Evolutionary conservation across 2,888 invertebrate genomes (phyloP), one percentile per base, ranked within the genome.

Genomic region (Pediacus dermestoides): DNA sequence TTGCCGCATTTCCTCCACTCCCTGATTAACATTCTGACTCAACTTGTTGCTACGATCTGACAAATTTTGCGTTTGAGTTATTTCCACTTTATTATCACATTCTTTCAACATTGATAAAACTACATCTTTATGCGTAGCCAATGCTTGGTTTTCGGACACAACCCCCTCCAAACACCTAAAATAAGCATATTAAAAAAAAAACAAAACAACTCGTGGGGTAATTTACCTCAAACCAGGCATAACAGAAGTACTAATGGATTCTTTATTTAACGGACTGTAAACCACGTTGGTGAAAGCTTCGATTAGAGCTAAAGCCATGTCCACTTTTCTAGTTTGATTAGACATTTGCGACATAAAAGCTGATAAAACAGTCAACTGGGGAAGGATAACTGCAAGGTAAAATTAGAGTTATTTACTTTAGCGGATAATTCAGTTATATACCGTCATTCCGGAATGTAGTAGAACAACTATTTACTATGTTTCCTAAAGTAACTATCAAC

Each of bases 241-340:
- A 22, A 78, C 60, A 10, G 68, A 66, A 22, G 66, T 61, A 15
- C 64, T 66, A 18, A 76, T 69, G 37, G 70, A 70, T 40, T 72
- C 70, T 51, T 70, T 71, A 39, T 73, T 73, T 23, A 76, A 53
- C 2, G 73, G 67, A 48, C 73, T 74, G 50, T 75, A 77, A 35
- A 76, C 71, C 23, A 75, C 62, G 34, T 79, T 75, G 11, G 77
- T 77, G 58, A 78, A 83, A 1, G 81, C 78, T 54, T 82, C 82
- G 32, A 82, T 71, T 32, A 83, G 64, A 26, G 77, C 77, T 36
- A 74, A 66, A 4, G 78, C 75, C 39, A 82, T 70, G 52, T 80
- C 80, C 31, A 72, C 63, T 57, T 75, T 75, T 48, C 73, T 71
- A 2, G 72, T 71, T 52, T 77, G 75, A 54, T 74, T 74, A 14